A percentile compares a stretch with the other conserved stretches of the same genome.
Conservation (phyloP, 2,113 vertebrate species). For the Ptilorrhoa leucosticta region DNA sequence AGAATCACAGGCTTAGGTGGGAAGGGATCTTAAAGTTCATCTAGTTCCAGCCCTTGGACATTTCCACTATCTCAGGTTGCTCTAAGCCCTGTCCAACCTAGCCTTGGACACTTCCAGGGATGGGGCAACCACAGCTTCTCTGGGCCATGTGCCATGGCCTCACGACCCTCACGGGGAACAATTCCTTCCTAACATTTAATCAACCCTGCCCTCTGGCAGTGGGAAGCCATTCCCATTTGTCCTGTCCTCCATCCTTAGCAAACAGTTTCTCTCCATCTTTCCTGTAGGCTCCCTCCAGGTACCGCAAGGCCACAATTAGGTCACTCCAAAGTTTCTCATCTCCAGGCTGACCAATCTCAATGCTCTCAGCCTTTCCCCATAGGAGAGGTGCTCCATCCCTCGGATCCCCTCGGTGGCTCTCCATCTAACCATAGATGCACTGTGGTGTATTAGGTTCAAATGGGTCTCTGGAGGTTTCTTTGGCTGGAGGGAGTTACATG, state of each 20-base stretch:
- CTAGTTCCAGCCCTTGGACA: neutral
- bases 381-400: neutral
- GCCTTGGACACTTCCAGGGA: neutral
- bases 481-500: neutral
- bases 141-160: neutral
- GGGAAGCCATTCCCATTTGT: neutral
- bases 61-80: fast-evolving
- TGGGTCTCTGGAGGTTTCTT: neutral
- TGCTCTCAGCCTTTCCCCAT: neutral
- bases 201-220: neutral
- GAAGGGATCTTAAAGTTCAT: neutral
- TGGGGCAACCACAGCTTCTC: neutral
- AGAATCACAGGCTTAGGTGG: neutral
- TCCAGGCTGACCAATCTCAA: neutral
- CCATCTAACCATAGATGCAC: neutral
- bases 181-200: neutral
- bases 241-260: neutral
- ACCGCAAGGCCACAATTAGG: neutral
- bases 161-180: neutral
- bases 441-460: neutral
- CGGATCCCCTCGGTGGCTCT: fast-evolving
- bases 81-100: neutral
- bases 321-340: neutral
- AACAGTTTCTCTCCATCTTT: neutral
- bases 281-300: neutral